Evolutionary conservation across 2,888 invertebrate species (phyloP).

Genomic region (Lottia scabra): DNA sequence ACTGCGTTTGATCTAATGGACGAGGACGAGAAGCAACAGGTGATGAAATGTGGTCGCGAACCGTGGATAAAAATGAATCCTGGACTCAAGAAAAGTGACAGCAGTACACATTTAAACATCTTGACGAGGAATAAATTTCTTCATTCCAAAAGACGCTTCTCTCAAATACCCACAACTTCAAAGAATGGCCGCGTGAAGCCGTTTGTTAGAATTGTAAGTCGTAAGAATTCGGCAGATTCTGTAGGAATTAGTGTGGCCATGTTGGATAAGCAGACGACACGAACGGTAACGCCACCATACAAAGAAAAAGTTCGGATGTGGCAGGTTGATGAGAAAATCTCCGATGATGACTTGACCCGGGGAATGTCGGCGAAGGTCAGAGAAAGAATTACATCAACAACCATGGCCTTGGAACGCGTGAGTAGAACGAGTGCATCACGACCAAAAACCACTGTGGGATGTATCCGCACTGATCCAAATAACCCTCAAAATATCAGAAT

Average conservation of each 20-base stretch:
- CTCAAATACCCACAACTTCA: slow-evolving; percentile 35
- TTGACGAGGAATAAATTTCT: not conserved
- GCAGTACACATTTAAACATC: slow-evolving; percentile 30
- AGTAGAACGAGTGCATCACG: slow-evolving; percentile 37
- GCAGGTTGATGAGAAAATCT: slow-evolving; percentile 51
- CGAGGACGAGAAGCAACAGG: slow-evolving; percentile 37
- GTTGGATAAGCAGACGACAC: slow-evolving; percentile 23
- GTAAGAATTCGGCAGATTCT: slow-evolving; percentile 19
- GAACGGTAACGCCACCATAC: slow-evolving; percentile 28
- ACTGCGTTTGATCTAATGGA: slow-evolving; percentile 20
- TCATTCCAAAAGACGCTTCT: slow-evolving; percentile 12
- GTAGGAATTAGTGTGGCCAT: slow-evolving; percentile 16
- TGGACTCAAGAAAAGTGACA: slow-evolving; percentile 37
- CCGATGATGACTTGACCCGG: slow-evolving; percentile 51
- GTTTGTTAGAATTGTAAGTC: slow-evolving; percentile 35
- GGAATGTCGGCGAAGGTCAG: slow-evolving; percentile 48
- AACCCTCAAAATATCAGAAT: slow-evolving; percentile 58
- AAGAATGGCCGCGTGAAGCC: slow-evolving; percentile 42
- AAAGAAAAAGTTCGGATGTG: slow-evolving; percentile 38
- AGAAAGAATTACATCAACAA: slow-evolving; percentile 41
- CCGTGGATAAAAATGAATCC: slow-evolving; percentile 31
- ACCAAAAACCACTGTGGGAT: slow-evolving; percentile 46
- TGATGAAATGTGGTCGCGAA: slow-evolving; percentile 31
- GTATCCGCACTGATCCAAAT: slow-evolving; percentile 49
- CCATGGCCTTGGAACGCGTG: slow-evolving; percentile 43